phyloP scores from a whole-genome alignment of 2,113 vertebrate species.

The Oryzias woworae region DNA sequence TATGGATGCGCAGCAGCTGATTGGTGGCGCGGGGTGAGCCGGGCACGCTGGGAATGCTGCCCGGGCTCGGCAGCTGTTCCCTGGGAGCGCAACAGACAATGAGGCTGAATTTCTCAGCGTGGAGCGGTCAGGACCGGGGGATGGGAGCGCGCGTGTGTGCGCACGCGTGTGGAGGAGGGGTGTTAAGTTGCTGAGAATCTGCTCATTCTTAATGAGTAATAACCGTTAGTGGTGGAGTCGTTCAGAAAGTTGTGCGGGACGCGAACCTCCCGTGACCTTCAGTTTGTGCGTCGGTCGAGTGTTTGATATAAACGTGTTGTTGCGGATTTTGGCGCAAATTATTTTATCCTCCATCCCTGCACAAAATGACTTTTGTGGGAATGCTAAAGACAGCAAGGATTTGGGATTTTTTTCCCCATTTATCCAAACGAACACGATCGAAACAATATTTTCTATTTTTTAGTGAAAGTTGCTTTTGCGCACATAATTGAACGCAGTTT shows the following conservation, averaged over 20 bases:
- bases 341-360: no score
- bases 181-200: slow-evolving; percentile 32
- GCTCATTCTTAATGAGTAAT: slow-evolving; percentile 25
- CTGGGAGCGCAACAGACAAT: slow-evolving; percentile 78
- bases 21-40: slow-evolving; percentile 62
- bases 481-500: no score
- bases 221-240: slow-evolving; percentile 20
- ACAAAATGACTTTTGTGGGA: no score
- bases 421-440: no score
- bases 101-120: slow-evolving; percentile 74
- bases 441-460: no score
- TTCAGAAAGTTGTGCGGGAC: slow-evolving; percentile 14
- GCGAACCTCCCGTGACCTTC: not conserved
- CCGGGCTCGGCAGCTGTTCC: slow-evolving; percentile 83
- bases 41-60: slow-evolving; percentile 71
- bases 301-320: no score
- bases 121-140: slow-evolving; percentile 32
- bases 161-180: not conserved
- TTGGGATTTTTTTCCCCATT: no score
- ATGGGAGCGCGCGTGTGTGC: slow-evolving; percentile 3
- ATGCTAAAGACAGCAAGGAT: no score
- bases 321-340: no score
- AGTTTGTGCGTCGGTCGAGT: no score
- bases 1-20: slow-evolving; percentile 69
- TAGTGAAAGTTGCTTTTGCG: no score